A percentile compares a stretch with the other conserved stretches of the same genome.
Conservation (phyloP, 2,797 vertebrate genomes). For the Rhodeus uyekii region DNA sequence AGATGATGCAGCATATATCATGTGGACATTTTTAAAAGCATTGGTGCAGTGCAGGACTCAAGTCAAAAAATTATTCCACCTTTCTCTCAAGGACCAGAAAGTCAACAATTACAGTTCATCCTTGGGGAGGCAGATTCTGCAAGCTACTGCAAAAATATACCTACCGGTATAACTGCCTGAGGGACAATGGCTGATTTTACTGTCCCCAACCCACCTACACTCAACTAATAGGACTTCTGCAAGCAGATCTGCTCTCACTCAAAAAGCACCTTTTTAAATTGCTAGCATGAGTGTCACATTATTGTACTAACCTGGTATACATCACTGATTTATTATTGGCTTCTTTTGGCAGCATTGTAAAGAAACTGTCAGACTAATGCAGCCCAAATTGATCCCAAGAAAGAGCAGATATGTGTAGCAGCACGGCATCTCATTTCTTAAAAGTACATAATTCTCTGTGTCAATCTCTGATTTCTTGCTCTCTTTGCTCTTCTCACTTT, state of each 20-base stretch:
- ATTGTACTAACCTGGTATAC: constrained; percentile 54
- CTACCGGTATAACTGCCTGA: constrained; percentile 18
- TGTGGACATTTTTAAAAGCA: constrained; percentile 45
- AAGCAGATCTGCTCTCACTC: constrained; percentile 41
- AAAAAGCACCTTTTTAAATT: constrained; percentile 33
- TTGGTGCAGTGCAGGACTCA: neutral
- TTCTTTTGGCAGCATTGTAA: constrained; percentile 32
- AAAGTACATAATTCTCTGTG: neutral
- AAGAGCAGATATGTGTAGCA: constrained; percentile 20
- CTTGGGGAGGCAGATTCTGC: constrained; percentile 20
- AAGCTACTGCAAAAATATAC: constrained; percentile 32
- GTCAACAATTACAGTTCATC: constrained; percentile 36
- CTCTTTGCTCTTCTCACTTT: constrained; percentile 5
- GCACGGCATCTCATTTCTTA: constrained; percentile 9
- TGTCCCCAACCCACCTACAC: constrained; percentile 30
- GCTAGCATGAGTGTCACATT: constrained; percentile 28
- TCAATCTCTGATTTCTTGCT: constrained; percentile 17
- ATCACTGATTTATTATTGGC: constrained; percentile 37
- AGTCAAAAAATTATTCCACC: constrained; percentile 28
- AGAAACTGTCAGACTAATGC: constrained; percentile 22
- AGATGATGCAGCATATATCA: neutral
- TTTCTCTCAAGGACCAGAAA: constrained; percentile 12
- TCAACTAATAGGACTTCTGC: constrained; percentile 36
- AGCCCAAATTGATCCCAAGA: constrained; percentile 27
- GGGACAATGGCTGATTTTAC: constrained; percentile 25